phyloP scores from a whole-genome alignment of 37 sponge, comb jelly and placozoan genomes.

The Ephydatia muelleri region DNA sequence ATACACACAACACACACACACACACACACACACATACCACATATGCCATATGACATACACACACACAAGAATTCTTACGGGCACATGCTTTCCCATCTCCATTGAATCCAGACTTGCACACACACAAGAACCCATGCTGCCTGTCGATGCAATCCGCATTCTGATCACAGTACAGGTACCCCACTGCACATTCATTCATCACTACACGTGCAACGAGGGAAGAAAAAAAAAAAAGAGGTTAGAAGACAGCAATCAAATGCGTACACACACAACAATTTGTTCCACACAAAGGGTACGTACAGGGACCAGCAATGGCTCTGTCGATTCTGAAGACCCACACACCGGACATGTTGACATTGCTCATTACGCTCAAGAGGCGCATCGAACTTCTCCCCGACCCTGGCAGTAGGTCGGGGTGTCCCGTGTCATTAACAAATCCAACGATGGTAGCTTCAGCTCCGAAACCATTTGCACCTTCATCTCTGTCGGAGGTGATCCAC shows the following conservation, averaged over 20 bases:
- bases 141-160: background rate
- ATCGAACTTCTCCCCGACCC: background rate
- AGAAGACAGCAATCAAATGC: background rate
- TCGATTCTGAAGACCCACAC: slow-evolving; percentile 4
- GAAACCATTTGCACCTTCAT: background rate
- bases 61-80: background rate
- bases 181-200: background rate
- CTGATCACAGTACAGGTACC: background rate
- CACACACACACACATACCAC: background rate
- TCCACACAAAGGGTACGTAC: background rate
- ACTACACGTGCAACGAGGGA: background rate
- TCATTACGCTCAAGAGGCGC: background rate
- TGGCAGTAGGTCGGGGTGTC: background rate
- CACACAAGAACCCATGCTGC: background rate
- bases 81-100: background rate
- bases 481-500: background rate
- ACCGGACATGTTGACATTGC: background rate
- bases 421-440: background rate
- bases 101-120: background rate
- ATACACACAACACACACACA: background rate
- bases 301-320: background rate
- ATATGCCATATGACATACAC: background rate
- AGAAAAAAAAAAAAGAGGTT: too few relatives aligned
- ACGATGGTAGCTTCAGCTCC: background rate
- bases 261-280: slow-evolving; percentile 1